Evolutionary conservation across 2,113 vertebrate genomes (phyloP).

Genomic region (Orientallactaga bullata): DNA sequence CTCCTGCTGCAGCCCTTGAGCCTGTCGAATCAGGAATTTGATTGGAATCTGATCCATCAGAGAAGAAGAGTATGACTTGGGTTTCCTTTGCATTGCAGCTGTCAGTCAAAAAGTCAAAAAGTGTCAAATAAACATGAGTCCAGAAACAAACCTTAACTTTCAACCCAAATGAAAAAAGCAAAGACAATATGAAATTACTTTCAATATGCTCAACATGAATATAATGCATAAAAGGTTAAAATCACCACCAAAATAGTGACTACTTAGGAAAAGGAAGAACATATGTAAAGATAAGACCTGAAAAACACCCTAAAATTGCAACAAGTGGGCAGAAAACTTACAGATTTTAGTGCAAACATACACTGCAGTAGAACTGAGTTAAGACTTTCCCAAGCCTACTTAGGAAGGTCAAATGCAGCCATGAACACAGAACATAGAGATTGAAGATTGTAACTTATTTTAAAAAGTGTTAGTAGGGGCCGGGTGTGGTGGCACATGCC

Average conservation of each 20-base stretch:
- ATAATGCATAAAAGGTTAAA: not conserved
- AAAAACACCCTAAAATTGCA: conserved; percentile 43
- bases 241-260: not conserved
- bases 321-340: not conserved
- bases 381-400: not conserved
- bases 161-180: conserved; percentile 49
- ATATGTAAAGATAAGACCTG: not conserved
- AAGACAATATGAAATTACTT: conserved; percentile 59
- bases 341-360: not conserved
- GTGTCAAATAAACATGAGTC: not conserved
- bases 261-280: conserved; percentile 2
- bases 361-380: not conserved
- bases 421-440: not conserved
- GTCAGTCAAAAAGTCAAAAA: conserved; percentile 55
- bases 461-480: no score
- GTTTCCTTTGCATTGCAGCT: conserved; percentile 98
- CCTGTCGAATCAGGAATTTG: conserved; percentile 97
- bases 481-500: no score
- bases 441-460: not conserved
- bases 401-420: not conserved
- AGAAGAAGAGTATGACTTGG: conserved; percentile 96
- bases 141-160: conserved; percentile 59
- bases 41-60: conserved; percentile 99
- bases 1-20: conserved; percentile 97
- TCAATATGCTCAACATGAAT: conserved; percentile 30